phyloP scores from a whole-genome alignment of 2,797 vertebrate species.

The Microchirus variegatus region DNA sequence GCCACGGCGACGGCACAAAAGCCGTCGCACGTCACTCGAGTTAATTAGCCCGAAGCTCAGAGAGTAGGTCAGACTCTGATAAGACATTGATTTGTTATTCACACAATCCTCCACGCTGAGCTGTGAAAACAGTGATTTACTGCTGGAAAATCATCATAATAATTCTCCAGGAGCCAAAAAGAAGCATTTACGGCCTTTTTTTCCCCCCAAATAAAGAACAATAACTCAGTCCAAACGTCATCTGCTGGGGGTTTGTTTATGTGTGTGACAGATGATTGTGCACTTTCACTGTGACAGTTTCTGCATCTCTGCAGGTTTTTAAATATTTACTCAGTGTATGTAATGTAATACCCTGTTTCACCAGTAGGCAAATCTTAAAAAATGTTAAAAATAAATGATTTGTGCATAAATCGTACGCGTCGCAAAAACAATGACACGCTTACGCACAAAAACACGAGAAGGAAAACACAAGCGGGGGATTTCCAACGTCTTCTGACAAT shows the following conservation, averaged over 20 bases:
- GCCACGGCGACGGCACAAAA: conserved; percentile 44
- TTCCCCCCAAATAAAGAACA: conserved; percentile 64
- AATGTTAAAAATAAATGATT: too few species aligned
- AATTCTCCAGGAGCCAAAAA: conserved; percentile 50
- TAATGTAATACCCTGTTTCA: too few species aligned
- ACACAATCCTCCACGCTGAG: conserved; percentile 46
- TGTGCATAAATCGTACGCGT: conserved; percentile 28
- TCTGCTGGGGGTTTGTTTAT: conserved; percentile 5
- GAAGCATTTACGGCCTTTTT: conserved; percentile 50
- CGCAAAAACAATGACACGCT: conserved; percentile 54
- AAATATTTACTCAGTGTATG: too few species aligned
- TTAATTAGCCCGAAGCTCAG: conserved; percentile 65
- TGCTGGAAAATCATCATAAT: conserved; percentile 35
- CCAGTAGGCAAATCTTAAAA: too few species aligned
- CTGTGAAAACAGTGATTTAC: conserved; percentile 69
- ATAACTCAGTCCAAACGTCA: conserved; percentile 54
- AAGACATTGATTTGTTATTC: conserved; percentile 61
- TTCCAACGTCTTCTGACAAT: conserved; percentile 72
- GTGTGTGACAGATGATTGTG: conserved; percentile 6
- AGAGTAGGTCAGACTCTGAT: conserved; percentile 62
- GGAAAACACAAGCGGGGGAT: conserved; percentile 65
- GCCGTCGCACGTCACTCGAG: conserved; percentile 43
- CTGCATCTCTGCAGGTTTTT: too few species aligned
- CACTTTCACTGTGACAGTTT: background rate
- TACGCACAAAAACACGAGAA: conserved; percentile 25